Percentiles rank a stretch among this genome's conserved stretches.
phyloP scores from a whole-genome alignment of 2,113 vertebrate genomes.

The Hipposideros armiger region DNA sequence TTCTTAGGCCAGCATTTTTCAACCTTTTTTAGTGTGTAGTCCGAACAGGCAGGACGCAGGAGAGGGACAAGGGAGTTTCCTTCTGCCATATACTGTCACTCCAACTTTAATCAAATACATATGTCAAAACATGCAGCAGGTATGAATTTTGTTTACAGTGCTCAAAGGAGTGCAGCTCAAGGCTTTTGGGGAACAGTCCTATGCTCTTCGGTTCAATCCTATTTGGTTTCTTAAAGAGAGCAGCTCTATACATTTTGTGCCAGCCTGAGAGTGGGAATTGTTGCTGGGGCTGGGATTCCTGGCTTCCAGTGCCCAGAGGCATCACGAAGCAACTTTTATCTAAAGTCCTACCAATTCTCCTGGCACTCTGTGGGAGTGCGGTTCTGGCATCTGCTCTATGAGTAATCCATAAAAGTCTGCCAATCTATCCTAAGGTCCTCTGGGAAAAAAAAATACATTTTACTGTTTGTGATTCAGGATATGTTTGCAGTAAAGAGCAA shows the following conservation, averaged over 20 bases:
- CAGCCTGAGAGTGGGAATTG: neutral
- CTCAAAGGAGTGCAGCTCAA: neutral
- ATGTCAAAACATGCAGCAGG: neutral
- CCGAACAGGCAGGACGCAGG: neutral
- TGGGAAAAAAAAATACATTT: neutral
- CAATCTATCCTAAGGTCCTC: neutral
- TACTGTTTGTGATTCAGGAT: slow-evolving; percentile 19
- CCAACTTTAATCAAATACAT: neutral
- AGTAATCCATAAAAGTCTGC: neutral
- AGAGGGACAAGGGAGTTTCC: neutral
- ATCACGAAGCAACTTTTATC: neutral
- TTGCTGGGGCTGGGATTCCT: neutral
- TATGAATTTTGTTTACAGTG: neutral
- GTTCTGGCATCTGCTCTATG: neutral
- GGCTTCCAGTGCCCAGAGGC: neutral
- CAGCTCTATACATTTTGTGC: neutral
- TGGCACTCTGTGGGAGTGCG: neutral
- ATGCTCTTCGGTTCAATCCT: neutral
- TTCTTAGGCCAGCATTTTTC: neutral
- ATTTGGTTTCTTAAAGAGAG: neutral
- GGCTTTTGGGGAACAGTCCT: neutral
- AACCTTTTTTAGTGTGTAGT: neutral
- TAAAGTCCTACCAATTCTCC: neutral
- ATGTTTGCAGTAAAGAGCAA: slow-evolving; percentile 26
- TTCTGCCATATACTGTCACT: neutral